Base-by-base conservation (phyloP, 2,797 vertebrate genomes). In the Sebastes cheni region DNA sequence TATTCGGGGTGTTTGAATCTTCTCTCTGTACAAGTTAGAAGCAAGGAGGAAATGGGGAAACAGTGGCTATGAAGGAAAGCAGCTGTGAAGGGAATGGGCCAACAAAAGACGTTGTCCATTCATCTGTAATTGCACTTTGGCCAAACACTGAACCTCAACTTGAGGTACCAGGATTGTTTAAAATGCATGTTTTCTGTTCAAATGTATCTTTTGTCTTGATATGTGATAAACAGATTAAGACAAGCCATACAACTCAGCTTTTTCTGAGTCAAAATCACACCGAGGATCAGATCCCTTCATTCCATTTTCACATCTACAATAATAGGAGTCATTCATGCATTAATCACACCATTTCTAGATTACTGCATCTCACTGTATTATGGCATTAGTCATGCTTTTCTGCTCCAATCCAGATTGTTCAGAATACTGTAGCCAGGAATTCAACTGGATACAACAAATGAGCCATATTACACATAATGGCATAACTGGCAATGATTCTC, bases 351-450 rank as follows among this genome's bases (percentile, higher is more conserved):
- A 18, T 67, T 73, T 80, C 14, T 67, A 70, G 55, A 79, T 79
- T 74, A 58, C 32, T 54, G 67, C 56, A 30, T 25, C 67, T 60
- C 59, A 68, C 67, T 78, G 64, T 77, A 20, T 73, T n/a, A 72
- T 6, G 5, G 20, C 66, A 34, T 86, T 77, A 69, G 79, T 72
- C 70, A 73, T 42, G 72, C 60, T 64, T 80, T 82, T 84, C 58
- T 77, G 73, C 61, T 55, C 72, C 25, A 56, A 12, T 77, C 61
- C 67, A 62, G 56, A 72, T 60, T 42, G 27, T 75, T 75, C 75
- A 72, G 32, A 56, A 75, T 29, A 14, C 58, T 62, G 69, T 55
- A 69, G 71, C 50, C 71, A 58, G 65, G 54, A 62, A 61, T 71
- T 71, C 11, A 54, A 66, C 42, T 79, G 59, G 7, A 75, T 83